phyloP scores from a whole-genome alignment of 2,888 invertebrate species.

The Cephus pulcher region DNA sequence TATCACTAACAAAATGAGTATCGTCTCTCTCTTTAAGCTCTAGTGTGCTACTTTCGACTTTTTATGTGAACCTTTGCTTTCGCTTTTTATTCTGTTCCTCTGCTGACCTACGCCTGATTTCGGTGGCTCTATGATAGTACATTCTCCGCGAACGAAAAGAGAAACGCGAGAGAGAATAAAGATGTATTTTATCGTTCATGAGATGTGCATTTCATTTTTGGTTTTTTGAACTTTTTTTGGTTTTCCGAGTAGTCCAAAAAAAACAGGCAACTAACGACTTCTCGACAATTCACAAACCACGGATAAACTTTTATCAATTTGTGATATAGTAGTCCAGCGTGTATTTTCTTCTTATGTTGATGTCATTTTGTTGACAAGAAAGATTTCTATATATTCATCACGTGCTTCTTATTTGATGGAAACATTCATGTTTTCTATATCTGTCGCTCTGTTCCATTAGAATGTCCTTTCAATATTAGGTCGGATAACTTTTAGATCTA shows the following conservation, averaged over 20 bases:
- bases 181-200: neutral
- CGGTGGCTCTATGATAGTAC: neutral
- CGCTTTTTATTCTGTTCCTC: neutral
- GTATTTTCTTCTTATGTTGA: neutral
- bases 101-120: neutral
- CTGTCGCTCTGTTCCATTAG: too few relatives aligned
- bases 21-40: neutral
- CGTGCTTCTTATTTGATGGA: too few relatives aligned
- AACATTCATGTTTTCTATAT: too few relatives aligned
- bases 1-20: neutral
- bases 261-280: neutral
- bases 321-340: neutral
- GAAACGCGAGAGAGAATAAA: neutral
- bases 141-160: neutral
- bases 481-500: too few relatives aligned
- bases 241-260: neutral
- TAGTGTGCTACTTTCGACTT: neutral
- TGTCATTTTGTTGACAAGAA: neutral
- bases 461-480: too few relatives aligned
- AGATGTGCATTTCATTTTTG: neutral
- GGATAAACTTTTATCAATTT: neutral
- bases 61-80: neutral
- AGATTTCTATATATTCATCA: too few relatives aligned
- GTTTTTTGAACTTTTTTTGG: neutral
- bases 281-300: neutral